Evolutionary conservation across 2,113 vertebrate species (phyloP).

Genomic region (Gallinago jamesoni): DNA sequence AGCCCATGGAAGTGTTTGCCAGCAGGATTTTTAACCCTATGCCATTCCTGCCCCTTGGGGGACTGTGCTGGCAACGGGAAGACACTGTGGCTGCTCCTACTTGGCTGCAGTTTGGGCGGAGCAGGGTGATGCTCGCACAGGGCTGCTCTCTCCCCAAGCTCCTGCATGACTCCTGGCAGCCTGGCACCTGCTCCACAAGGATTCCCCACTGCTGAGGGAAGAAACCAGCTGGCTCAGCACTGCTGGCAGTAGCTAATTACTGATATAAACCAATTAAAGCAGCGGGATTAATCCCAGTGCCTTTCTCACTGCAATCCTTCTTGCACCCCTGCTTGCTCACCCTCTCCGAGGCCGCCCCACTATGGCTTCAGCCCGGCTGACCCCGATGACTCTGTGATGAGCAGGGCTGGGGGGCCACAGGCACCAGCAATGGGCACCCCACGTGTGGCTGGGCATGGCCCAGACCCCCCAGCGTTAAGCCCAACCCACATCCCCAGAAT

Average conservation of each 20-base stretch:
- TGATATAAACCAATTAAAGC: background rate
- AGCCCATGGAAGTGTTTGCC: background rate
- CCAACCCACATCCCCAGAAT: background rate
- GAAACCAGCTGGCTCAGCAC: background rate
- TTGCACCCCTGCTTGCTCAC: background rate
- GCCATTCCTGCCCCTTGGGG: background rate
- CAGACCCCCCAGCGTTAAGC: too few relatives aligned
- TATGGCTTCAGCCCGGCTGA: accelerated
- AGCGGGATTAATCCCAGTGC: background rate
- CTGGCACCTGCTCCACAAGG: background rate
- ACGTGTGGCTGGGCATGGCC: accelerated
- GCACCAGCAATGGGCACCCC: background rate
- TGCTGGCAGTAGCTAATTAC: background rate
- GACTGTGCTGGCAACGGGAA: accelerated
- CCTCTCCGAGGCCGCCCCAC: accelerated
- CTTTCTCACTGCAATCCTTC: background rate
- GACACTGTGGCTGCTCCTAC: accelerated
- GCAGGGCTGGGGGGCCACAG: accelerated
- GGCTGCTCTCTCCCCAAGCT: background rate
- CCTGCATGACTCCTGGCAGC: background rate
- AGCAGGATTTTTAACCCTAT: background rate
- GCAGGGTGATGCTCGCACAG: accelerated
- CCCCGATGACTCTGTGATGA: background rate
- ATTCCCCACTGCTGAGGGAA: background rate
- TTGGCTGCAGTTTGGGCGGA: background rate